Conservation (phyloP, 1,140 invertebrate species). For the Drosophila pseudoananassae region DNA sequence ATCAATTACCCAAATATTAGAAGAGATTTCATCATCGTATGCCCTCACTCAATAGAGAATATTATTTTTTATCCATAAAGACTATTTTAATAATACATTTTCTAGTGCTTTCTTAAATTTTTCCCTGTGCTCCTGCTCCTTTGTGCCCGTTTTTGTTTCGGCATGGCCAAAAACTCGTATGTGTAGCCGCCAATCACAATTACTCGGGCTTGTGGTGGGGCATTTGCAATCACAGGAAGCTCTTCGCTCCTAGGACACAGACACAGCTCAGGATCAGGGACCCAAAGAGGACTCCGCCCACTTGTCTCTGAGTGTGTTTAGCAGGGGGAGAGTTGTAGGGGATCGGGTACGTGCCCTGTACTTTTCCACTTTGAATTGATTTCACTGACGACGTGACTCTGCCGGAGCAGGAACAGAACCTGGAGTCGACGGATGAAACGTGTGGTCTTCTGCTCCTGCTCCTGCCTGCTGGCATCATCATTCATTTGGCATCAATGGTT, state of each 20-base stretch:
- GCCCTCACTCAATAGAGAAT: neutral
- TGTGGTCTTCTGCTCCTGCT: neutral
- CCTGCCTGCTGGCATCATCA: constrained; percentile 49
- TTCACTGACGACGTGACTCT: constrained; percentile 52
- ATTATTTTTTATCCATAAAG: neutral
- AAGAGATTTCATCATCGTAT: neutral
- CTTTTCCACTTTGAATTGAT: constrained; percentile 63
- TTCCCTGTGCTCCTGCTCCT: constrained; percentile 7
- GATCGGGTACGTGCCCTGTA: constrained; percentile 56
- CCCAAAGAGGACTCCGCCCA: constrained; percentile 17
- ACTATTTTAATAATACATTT: neutral
- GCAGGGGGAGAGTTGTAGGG: neutral
- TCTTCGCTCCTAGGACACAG: constrained; percentile 16
- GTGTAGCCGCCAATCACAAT: constrained; percentile 75
- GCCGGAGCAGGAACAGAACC: neutral
- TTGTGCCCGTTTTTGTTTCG: constrained; percentile 22
- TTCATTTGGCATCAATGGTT: constrained; percentile 76
- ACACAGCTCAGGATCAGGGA: neutral
- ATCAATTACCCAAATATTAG: neutral
- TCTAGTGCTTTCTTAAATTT: neutral
- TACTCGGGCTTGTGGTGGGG: constrained; percentile 43
- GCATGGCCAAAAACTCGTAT: constrained; percentile 40
- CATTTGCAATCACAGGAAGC: constrained; percentile 48
- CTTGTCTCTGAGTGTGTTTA: constrained; percentile 28
- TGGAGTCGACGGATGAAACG: constrained; percentile 1